Percentiles rank a stretch among this genome's conserved stretches.
These are phyloP conservation scores for Spermophilus dauricus DNA, from an alignment of 2,113 vertebrate species.

Conservation along the genomic window DNA sequence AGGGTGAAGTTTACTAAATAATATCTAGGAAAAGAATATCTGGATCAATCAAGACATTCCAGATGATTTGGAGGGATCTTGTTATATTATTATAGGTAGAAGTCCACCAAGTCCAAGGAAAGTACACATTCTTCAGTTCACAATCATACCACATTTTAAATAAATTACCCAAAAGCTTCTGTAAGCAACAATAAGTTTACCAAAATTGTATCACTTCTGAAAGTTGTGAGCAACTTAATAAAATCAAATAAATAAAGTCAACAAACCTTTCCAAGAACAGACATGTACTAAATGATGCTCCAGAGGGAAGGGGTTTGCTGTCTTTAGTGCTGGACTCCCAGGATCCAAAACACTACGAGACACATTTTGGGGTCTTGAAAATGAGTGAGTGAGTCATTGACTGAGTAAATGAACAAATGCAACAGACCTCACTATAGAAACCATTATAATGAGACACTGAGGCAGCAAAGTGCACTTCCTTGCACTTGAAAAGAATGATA, in stretches of 20 bases:
- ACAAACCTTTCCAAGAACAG: not conserved
- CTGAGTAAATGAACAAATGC: not conserved
- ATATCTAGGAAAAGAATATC: not conserved
- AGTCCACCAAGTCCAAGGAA: not conserved
- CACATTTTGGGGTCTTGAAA: too few relatives aligned
- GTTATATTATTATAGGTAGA: not conserved
- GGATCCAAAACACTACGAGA: not conserved
- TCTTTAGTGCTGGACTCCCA: not conserved
- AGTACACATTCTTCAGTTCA: not conserved
- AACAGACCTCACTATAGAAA: not conserved
- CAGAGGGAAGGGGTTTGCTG: not conserved
- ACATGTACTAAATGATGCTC: not conserved
- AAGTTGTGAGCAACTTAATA: not conserved
- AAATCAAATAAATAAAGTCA: not conserved
- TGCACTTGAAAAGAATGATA: not conserved
- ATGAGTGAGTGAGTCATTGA: not conserved
- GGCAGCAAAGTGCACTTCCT: not conserved
- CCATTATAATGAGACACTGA: not conserved
- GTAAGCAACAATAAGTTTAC: not conserved
- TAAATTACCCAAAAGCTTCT: not conserved
- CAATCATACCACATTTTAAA: not conserved
- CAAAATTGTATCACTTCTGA: not conserved
- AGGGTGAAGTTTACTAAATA: not conserved
- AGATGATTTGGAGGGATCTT: not conserved
- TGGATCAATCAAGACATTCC: not conserved